phyloP scores from a whole-genome alignment of 2,113 vertebrate species.

The Pachyramphus minor region DNA sequence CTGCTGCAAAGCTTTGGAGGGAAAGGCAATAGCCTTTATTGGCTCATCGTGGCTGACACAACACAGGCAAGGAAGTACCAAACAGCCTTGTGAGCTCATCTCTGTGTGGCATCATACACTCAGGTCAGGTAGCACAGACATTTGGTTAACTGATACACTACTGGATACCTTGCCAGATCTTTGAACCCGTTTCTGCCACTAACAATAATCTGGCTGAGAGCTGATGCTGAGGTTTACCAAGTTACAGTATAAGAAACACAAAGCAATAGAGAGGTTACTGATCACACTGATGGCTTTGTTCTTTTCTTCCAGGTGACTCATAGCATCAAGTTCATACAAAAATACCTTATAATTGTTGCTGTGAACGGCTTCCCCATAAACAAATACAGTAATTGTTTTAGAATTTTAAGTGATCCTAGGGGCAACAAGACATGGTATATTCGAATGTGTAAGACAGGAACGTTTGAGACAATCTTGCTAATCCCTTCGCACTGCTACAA shows the following conservation, averaged over 20 bases:
- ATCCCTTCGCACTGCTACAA: neutral
- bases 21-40: neutral
- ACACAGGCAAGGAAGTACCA: neutral
- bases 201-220: neutral
- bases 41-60: neutral
- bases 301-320: neutral
- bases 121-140: neutral
- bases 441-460: accelerated
- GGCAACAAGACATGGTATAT: neutral
- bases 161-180: neutral
- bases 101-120: neutral
- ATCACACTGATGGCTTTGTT: neutral
- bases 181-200: neutral
- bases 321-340: neutral
- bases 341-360: neutral
- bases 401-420: neutral
- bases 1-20: neutral
- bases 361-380: neutral
- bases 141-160: neutral
- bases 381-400: neutral
- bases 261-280: neutral
- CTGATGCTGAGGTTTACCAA: neutral
- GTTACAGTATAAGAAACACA: neutral
- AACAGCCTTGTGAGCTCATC: neutral
- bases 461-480: neutral